Evolutionary conservation across 1,140 invertebrate genomes (phyloP).

Genomic region (Acromyrmex heyeri): DNA sequence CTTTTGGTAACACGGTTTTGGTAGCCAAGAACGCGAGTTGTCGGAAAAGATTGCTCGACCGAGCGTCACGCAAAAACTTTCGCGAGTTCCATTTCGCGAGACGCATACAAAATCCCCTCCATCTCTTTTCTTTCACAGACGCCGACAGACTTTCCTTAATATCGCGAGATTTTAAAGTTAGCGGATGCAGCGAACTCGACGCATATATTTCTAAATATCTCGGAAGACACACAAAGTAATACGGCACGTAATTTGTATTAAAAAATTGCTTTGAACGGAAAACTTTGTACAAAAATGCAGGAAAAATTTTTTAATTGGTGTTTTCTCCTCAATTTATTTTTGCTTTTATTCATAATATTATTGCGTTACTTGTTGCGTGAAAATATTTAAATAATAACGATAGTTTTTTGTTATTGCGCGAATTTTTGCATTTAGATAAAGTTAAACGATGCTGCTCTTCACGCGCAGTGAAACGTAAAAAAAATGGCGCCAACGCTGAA

Average conservation of each 20-base stretch:
- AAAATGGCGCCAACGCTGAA: conserved; percentile 7
- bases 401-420: neutral
- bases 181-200: neutral
- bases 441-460: neutral
- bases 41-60: conserved; percentile 47
- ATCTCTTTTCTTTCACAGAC: neutral
- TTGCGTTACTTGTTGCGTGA: neutral
- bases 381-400: neutral
- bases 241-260: neutral
- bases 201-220: neutral
- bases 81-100: conserved; percentile 3
- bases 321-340: too few species aligned
- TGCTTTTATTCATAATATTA: neutral
- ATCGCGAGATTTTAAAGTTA: neutral
- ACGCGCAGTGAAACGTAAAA: neutral
- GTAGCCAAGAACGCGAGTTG: conserved; percentile 38
- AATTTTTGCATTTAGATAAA: neutral
- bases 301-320: neutral
- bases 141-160: conserved; percentile 1
- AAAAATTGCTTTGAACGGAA: neutral
- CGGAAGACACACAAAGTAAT: neutral
- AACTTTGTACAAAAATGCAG: neutral
- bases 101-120: conserved; percentile 16
- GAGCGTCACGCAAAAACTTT: conserved; percentile 42
- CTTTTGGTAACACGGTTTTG: conserved; percentile 4